Percentiles rank a stretch among this genome's conserved stretches.
Evolutionary conservation across 2,888 invertebrate species (phyloP).

Genomic region (Sarcophaga variegata): DNA sequence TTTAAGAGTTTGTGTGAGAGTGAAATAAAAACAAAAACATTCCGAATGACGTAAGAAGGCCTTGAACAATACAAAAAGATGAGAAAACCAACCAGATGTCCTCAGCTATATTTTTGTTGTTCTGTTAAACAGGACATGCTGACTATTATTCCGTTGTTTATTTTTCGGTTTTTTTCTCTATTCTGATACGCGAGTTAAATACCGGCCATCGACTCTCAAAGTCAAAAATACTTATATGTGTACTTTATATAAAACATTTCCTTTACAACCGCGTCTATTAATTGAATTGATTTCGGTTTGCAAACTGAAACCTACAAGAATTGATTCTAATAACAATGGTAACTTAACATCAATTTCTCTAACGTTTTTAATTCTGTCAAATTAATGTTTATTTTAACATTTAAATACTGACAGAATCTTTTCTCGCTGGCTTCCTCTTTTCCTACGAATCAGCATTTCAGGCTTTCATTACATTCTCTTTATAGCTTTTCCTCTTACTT

Average conservation of each 20-base stretch:
- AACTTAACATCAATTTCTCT: slow-evolving; percentile 10
- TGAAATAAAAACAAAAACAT: not conserved
- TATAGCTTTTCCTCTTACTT: not conserved
- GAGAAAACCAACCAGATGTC: slow-evolving; percentile 6
- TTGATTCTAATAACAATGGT: not conserved
- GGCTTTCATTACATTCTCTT: too few species aligned
- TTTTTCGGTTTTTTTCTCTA: not conserved
- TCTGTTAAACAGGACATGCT: slow-evolving; percentile 4
- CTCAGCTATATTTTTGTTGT: slow-evolving; percentile 14
- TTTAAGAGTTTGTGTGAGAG: not conserved
- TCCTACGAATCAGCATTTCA: not conserved
- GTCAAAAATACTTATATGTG: too few species aligned
- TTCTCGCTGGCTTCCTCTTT: not conserved
- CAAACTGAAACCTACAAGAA: not conserved
- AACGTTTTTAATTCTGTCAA: not conserved
- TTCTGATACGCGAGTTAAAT: not conserved
- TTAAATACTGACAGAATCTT: not conserved
- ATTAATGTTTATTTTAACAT: not conserved
- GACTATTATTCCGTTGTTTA: not conserved
- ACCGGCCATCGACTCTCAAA: not conserved
- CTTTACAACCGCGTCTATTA: not conserved
- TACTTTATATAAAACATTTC: not conserved
- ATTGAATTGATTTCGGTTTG: not conserved
- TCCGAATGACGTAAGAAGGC: slow-evolving; percentile 35
- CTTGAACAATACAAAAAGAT: slow-evolving; percentile 10